phyloP scores from a whole-genome alignment of 2,888 invertebrate genomes.

The Drosophila acutilabella region DNA sequence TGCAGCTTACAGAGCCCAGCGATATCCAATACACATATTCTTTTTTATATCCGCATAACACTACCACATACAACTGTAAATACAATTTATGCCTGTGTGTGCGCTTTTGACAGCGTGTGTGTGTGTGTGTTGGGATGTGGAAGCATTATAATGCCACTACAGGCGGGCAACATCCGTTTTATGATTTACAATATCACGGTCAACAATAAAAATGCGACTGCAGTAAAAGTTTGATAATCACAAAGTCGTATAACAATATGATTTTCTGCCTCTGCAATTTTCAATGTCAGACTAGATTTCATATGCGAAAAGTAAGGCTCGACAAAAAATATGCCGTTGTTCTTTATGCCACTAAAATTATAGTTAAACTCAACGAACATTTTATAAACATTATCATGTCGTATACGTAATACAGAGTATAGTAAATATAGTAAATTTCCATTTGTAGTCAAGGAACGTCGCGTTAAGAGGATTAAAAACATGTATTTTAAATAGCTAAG shows the following conservation, averaged over 20 bases:
- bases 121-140: conserved; percentile 13
- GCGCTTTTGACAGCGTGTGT: conserved; percentile 3
- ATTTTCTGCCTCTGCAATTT: conserved; percentile 26
- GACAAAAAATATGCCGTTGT: not conserved
- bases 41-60: conserved; percentile 49
- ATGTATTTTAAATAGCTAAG: not conserved
- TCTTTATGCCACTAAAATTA: not conserved
- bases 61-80: conserved; percentile 58
- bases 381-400: too few relatives aligned
- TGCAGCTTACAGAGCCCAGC: conserved; percentile 58
- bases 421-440: not conserved
- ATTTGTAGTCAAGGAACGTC: not conserved
- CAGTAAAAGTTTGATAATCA: conserved; percentile 51
- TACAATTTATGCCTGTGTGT: conserved; percentile 57
- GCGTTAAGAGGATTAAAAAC: not conserved
- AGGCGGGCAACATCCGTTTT: conserved; percentile 44
- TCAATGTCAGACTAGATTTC: conserved; percentile 44
- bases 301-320: not conserved
- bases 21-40: conserved; percentile 53
- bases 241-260: conserved; percentile 49
- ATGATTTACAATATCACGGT: conserved; percentile 66
- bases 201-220: conserved; percentile 51
- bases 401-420: not conserved
- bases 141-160: conserved; percentile 53
- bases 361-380: not conserved